Base-by-base conservation (phyloP, 1,140 invertebrate genomes). In the Tetragnatha versicolor region DNA sequence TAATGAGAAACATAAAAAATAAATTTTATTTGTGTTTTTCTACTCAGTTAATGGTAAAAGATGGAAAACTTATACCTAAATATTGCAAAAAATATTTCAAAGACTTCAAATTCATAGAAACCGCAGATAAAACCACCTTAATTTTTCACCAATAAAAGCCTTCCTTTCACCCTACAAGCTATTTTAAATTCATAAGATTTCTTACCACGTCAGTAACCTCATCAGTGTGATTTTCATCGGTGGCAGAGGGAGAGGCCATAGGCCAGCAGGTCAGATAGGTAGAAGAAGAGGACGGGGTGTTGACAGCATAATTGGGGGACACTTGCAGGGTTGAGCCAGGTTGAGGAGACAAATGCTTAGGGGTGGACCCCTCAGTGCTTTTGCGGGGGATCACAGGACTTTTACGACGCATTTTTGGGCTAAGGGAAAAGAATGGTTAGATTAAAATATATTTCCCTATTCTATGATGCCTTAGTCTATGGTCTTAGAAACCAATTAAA, bases 341-440 rank as follows among this genome's bases (percentile, higher is more conserved):
- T 53, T 70, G 66, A 14, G 61, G 29, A 17, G 70, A 68, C 27
- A 68, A 29, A 42, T 80, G 79, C 22, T 75, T 80, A 39, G 79
- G 79, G 10, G 79, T 80, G 17, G 47, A 68, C n/a, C 33, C 68
- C n/a, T 70, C 70, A 68, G 66, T 63, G 60, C 47, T 80, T 35
- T 80, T 80, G 3, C 69, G 69, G 58, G 51, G 61, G n/a, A 80
- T 31, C 7, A 75, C 29, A 22, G 79, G 79, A 53, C 79, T 80
- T 27, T 80, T 80, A 4, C 78, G 66, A 29, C 60, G 61, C 78
- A 79, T 79, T 14, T 39, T 39, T 65, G 35, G 20, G 33, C 61
- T 42, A 25, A 39, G 25, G 22, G 42, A 12, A 47, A 12, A 47
- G 1, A 47, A 47, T 47, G 1, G 20, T 47, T 1, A 2, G 42